These are phyloP conservation scores for Corella eumyota DNA, from an alignment of 23 tunicate species.

Conservation along the genomic window DNA sequence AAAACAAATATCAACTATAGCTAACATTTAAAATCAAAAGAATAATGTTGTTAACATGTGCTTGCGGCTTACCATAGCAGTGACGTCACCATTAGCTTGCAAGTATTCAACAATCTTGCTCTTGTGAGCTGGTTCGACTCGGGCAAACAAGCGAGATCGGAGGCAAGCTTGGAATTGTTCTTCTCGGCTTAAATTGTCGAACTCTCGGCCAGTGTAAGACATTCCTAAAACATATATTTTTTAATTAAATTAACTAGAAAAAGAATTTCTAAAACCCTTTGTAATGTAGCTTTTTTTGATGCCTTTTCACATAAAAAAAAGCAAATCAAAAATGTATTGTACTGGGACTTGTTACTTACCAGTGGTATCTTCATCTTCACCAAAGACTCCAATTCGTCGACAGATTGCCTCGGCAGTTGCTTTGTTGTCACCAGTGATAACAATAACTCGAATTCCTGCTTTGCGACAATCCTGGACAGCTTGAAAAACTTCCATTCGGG, in stretches of 20 bases:
- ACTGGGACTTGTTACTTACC: constrained; percentile 14
- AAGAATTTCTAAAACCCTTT: not conserved
- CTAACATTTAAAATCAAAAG: too few relatives aligned
- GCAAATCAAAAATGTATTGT: not conserved
- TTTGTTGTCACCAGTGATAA: constrained; percentile 98
- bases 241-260: not conserved
- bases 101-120: constrained; percentile 93
- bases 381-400: constrained; percentile 92
- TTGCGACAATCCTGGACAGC: constrained; percentile 93
- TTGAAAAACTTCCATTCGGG: constrained; percentile 87
- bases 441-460: constrained; percentile 96
- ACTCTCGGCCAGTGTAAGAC: constrained; percentile 97
- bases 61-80: constrained; percentile 87
- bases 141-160: constrained; percentile 80
- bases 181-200: constrained; percentile 53
- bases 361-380: constrained; percentile 82
- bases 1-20: too few relatives aligned
- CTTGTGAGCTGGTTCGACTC: constrained; percentile 99
- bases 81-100: constrained; percentile 91
- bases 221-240: constrained; percentile 18
- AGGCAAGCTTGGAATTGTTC: constrained; percentile 84
- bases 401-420: constrained; percentile 99
- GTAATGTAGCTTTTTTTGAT: not conserved
- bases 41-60: too few relatives aligned
- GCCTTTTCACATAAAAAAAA: not conserved